Evolutionary conservation across 2,797 vertebrate species (phyloP).

Genomic region (Hephaestus fuliginosus): DNA sequence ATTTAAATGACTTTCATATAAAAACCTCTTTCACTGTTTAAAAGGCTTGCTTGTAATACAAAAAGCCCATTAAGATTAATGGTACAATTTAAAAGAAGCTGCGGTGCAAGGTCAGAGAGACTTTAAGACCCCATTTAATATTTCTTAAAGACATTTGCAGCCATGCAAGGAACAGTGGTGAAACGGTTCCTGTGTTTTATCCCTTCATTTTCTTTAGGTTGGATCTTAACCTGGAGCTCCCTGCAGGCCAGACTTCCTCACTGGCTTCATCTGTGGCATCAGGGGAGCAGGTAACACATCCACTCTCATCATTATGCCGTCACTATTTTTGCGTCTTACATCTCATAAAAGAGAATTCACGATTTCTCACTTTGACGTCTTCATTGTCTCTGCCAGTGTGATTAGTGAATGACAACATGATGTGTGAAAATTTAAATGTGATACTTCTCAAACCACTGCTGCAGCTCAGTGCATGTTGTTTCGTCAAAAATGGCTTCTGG

Average conservation of each 20-base stretch:
- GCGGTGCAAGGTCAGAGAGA: not conserved
- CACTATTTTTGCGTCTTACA: conserved; percentile 13
- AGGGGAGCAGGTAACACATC: conserved; percentile 86
- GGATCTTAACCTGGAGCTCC: conserved; percentile 93
- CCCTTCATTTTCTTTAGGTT: conserved; percentile 68
- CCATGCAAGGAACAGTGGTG: not conserved
- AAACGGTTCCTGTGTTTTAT: not conserved
- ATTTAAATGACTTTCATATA: conserved; percentile 1
- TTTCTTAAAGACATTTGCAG: conserved; percentile 2
- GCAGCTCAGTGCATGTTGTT: not conserved
- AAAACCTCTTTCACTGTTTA: conserved; percentile 12
- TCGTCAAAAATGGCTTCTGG: not conserved
- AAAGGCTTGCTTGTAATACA: not conserved
- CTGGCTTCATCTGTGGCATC: conserved; percentile 89
- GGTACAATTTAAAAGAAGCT: not conserved
- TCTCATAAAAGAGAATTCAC: conserved; percentile 3
- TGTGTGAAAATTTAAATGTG: not conserved
- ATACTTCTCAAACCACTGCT: not conserved
- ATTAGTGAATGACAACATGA: not conserved
- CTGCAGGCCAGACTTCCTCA: conserved; percentile 89
- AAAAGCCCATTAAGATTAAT: conserved; percentile 7
- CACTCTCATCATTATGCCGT: not conserved
- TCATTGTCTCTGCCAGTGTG: not conserved
- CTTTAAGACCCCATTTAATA: not conserved
- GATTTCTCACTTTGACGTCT: not conserved